phyloP scores from a whole-genome alignment of 64 coral and sea anemone species.

The Orbicella faveolata region DNA sequence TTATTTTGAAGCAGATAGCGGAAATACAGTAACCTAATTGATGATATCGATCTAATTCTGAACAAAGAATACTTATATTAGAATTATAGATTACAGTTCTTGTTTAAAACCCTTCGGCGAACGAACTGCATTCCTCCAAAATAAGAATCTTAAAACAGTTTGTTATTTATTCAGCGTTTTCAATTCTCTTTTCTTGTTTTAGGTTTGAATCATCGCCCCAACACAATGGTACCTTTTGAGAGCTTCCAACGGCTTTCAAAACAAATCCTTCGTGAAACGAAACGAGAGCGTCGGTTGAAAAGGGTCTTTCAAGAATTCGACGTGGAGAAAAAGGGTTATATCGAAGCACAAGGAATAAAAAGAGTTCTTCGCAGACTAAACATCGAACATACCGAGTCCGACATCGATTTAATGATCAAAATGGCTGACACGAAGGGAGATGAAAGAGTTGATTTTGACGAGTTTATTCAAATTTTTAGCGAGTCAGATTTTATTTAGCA shows the following conservation, averaged over 20 bases:
- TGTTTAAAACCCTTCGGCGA: not conserved
- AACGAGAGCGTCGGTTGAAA: constrained; percentile 40
- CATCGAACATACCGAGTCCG: constrained; percentile 59
- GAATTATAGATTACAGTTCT: not conserved
- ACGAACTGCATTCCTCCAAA: not conserved
- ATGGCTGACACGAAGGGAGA: constrained; percentile 76
- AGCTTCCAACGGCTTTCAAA: constrained; percentile 43
- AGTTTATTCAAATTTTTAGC: constrained; percentile 85
- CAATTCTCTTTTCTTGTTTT: not conserved
- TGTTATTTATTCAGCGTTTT: not conserved
- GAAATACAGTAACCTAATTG: no score
- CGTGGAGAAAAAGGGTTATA: constrained; percentile 68
- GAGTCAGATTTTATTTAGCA: constrained; percentile 20
- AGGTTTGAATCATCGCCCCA: constrained; percentile 36
- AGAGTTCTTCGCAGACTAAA: constrained; percentile 73
- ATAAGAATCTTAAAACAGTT: not conserved
- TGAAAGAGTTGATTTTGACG: constrained; percentile 71
- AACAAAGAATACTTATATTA: no score
- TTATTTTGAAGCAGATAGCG: no score
- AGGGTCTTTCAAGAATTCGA: constrained; percentile 85
- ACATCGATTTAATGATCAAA: constrained; percentile 88
- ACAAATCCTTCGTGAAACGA: constrained; percentile 35
- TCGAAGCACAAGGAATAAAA: constrained; percentile 61
- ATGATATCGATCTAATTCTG: no score
- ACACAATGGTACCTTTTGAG: constrained; percentile 45